Evolutionary conservation across 2,888 invertebrate species (phyloP).

Genomic region (Eudemis profundana): DNA sequence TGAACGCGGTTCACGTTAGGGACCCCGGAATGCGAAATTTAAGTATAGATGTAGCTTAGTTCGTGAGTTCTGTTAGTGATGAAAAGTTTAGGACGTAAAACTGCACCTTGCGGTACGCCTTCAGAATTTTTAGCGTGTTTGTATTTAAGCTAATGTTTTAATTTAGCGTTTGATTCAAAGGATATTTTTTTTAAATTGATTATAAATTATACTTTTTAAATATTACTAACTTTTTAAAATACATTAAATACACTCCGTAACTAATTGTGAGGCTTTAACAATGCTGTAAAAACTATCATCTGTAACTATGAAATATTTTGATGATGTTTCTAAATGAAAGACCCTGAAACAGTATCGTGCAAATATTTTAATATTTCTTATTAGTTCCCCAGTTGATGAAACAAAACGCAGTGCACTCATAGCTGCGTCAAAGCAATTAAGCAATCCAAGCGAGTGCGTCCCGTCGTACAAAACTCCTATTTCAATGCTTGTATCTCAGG

Average conservation of each 20-base stretch:
- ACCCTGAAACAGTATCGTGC: not conserved
- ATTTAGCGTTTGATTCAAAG: too few species aligned
- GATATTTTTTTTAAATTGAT: not conserved
- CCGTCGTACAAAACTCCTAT: conserved; percentile 34
- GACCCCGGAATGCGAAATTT: conserved; percentile 13
- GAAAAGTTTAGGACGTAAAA: conserved; percentile 8
- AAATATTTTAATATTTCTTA: conserved; percentile 28
- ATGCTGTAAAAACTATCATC: too few species aligned
- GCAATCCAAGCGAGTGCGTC: conserved; percentile 40
- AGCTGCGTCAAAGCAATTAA: conserved; percentile 43
- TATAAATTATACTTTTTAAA: not conserved
- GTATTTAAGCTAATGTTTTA: too few species aligned
- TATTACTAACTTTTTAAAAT: too few species aligned
- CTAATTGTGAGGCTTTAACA: too few species aligned
- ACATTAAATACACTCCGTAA: too few species aligned
- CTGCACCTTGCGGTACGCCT: conserved; percentile 5
- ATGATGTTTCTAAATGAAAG: not conserved
- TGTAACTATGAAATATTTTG: too few species aligned
- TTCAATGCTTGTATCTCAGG: conserved; percentile 16
- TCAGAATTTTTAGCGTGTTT: not conserved
- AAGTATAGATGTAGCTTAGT: conserved; percentile 12
- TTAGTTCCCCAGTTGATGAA: conserved; percentile 34
- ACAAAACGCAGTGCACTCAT: conserved; percentile 35
- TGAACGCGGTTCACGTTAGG: conserved; percentile 21
- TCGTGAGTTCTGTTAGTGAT: conserved; percentile 15